These are phyloP conservation scores for Polyploca ridens DNA, from an alignment of 2,888 invertebrate genomes.

Conservation along the genomic window DNA sequence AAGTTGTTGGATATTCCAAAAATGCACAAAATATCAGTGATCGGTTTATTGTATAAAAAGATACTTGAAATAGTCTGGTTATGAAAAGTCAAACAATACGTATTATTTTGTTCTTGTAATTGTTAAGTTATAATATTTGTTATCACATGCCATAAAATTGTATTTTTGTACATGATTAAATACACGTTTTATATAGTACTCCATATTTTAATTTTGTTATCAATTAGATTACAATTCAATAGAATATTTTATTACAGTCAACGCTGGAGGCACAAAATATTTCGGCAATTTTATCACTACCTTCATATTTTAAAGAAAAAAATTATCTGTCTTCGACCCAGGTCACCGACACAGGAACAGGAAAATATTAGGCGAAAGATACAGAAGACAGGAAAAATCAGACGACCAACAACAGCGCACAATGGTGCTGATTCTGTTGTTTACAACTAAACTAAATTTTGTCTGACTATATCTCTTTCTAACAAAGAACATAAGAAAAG, in stretches of 20 bases:
- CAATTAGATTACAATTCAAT: not conserved
- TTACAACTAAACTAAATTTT: too few relatives aligned
- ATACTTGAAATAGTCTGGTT: not conserved
- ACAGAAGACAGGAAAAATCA: too few relatives aligned
- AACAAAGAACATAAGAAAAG: too few relatives aligned
- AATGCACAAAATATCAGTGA: not conserved
- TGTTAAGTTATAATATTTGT: not conserved
- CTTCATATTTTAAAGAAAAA: too few relatives aligned
- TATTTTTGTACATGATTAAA: constrained; percentile 1
- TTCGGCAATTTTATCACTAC: too few relatives aligned
- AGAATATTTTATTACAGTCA: too few relatives aligned
- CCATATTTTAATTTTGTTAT: not conserved
- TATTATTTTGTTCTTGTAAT: not conserved
- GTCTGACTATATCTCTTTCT: too few relatives aligned
- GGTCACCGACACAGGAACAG: too few relatives aligned
- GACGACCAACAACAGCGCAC: not conserved
- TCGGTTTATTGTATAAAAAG: not conserved
- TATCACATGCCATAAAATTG: not conserved
- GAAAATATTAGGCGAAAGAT: too few relatives aligned
- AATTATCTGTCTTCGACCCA: too few relatives aligned
- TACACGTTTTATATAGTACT: not conserved
- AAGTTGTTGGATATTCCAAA: not conserved
- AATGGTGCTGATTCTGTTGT: too few relatives aligned
- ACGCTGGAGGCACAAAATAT: too few relatives aligned
- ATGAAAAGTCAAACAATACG: not conserved